Conservation (phyloP, 1,140 invertebrate genomes). For the Chironomus striatipennis region DNA sequence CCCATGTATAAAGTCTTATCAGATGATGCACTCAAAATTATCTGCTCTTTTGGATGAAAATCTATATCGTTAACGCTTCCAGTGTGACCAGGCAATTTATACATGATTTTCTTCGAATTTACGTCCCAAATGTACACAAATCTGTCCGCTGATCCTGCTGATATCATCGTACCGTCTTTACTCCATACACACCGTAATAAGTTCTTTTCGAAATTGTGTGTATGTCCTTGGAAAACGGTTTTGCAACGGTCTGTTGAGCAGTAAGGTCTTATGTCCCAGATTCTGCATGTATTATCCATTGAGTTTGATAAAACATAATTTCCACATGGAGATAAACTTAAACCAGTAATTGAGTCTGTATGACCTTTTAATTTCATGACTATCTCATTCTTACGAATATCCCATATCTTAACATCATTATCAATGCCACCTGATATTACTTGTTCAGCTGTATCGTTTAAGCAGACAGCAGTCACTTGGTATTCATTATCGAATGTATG, state of each 20-base stretch:
- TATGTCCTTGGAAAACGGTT: conserved; percentile 86
- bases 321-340: conserved; percentile 89
- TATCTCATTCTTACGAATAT: conserved; percentile 83
- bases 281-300: conserved; percentile 89
- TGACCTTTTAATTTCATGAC: conserved; percentile 80
- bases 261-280: conserved; percentile 74
- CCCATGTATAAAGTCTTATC: conserved; percentile 95
- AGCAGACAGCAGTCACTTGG: conserved; percentile 82
- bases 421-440: conserved; percentile 87
- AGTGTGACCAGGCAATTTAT: conserved; percentile 96
- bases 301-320: conserved; percentile 91
- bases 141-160: conserved; percentile 89
- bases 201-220: conserved; percentile 98
- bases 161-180: conserved; percentile 74
- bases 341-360: conserved; percentile 89
- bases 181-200: conserved; percentile 84
- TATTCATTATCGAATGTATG: conserved; percentile 75
- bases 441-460: conserved; percentile 94
- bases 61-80: conserved; percentile 95
- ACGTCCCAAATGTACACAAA: conserved; percentile 98
- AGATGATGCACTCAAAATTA: conserved; percentile 87
- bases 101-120: conserved; percentile 79
- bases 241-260: conserved; percentile 86
- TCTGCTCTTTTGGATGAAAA: conserved; percentile 92
- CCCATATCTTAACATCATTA: conserved; percentile 98